These are phyloP conservation scores for Erpobdella octoculata DNA, from an alignment of 2,888 invertebrate genomes.

Conservation along the genomic window DNA sequence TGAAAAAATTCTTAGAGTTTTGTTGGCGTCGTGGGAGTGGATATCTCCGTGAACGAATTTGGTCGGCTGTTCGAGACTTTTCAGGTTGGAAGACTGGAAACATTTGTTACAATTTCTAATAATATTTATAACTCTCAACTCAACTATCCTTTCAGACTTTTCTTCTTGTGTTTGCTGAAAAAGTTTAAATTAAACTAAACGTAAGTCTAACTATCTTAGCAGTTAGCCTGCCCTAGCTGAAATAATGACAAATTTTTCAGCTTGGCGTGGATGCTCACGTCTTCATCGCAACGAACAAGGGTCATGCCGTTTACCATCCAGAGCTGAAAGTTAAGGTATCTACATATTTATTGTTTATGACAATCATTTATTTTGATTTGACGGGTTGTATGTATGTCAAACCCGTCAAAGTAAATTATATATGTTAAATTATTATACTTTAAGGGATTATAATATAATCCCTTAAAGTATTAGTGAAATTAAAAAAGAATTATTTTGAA, in stretches of 20 bases:
- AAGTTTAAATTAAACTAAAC: background rate
- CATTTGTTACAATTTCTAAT: too few relatives aligned
- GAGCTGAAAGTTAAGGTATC: conserved; percentile 85
- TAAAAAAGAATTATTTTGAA: too few relatives aligned
- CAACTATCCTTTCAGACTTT: too few relatives aligned
- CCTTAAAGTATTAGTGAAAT: too few relatives aligned
- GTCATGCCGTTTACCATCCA: conserved; percentile 87
- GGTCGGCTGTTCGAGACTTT: conserved; percentile 16
- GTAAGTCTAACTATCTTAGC: background rate
- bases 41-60: conserved; percentile 17
- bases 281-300: conserved; percentile 91
- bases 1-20: background rate
- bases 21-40: conserved; percentile 17
- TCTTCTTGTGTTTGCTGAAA: background rate
- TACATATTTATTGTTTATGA: too few relatives aligned
- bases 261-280: conserved; percentile 89
- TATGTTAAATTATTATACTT: too few relatives aligned
- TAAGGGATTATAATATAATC: too few relatives aligned
- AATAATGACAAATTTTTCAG: conserved; percentile 54
- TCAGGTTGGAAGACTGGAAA: too few relatives aligned
- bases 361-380: too few relatives aligned
- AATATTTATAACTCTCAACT: too few relatives aligned
- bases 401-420: too few relatives aligned
- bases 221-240: background rate
- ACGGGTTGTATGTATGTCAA: too few relatives aligned